Conservation (phyloP, 1,140 invertebrate genomes). For the Radopholus similis region DNA sequence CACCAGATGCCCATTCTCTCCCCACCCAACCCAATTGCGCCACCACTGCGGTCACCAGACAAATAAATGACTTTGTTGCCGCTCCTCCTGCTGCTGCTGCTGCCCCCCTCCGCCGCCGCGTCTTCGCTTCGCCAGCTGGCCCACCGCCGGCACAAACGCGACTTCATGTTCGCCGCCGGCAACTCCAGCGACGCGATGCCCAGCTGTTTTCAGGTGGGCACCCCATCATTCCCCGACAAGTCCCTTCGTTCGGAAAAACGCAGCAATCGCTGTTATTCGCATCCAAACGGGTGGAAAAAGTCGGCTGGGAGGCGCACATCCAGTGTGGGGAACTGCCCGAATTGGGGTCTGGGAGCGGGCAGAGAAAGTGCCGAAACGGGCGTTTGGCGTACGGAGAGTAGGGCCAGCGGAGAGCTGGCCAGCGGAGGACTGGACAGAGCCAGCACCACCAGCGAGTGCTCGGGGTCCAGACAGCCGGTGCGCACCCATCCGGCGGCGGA, state of each 20-base stretch:
- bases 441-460: not conserved
- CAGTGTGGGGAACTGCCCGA: conserved; percentile 14
- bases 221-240: too few relatives aligned
- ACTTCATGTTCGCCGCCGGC: conserved; percentile 56
- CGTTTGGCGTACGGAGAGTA: not conserved
- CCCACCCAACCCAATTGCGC: too few relatives aligned
- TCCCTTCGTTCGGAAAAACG: too few relatives aligned
- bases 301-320: conserved; percentile 19
- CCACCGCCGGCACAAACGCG: conserved; percentile 42
- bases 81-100: too few relatives aligned
- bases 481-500: not conserved
- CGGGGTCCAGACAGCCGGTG: conserved; percentile 7
- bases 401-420: not conserved
- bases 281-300: conserved; percentile 35
- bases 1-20: too few relatives aligned
- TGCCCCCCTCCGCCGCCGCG: not conserved
- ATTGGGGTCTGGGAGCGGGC: not conserved
- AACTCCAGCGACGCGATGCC: conserved; percentile 49
- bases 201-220: conserved; percentile 49
- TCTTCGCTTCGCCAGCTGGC: not conserved
- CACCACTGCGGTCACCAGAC: too few relatives aligned
- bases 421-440: not conserved
- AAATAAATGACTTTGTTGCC: too few relatives aligned
- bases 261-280: conserved; percentile 8
- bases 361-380: not conserved